These are phyloP conservation scores for Barnardius zonarius DNA, from an alignment of 2,113 vertebrate species.

Conservation along the genomic window DNA sequence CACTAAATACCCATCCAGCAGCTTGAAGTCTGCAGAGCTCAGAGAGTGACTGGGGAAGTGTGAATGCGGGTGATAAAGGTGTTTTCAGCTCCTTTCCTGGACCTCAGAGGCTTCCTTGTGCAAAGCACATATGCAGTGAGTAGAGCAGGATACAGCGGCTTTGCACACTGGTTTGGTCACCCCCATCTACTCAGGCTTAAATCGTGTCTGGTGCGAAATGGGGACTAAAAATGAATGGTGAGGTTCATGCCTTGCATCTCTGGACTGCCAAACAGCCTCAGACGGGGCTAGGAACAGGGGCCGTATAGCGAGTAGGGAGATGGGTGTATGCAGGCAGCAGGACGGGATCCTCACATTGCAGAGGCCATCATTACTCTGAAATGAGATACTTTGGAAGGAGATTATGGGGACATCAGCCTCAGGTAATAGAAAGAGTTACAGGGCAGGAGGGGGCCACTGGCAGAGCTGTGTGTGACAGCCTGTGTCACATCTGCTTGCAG, in stretches of 20 bases:
- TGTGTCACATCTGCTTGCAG: neutral
- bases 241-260: neutral
- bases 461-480: neutral
- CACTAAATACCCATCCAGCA: neutral
- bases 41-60: neutral
- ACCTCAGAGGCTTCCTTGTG: neutral
- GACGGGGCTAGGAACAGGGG: neutral
- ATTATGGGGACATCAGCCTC: neutral
- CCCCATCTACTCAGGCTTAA: neutral
- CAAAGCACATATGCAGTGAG: neutral
- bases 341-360: neutral
- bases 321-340: neutral
- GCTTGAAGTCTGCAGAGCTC: neutral
- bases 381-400: neutral
- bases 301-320: neutral
- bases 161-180: fast-evolving
- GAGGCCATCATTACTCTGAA: neutral
- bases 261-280: neutral
- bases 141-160: neutral
- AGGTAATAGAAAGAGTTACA: neutral
- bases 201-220: neutral
- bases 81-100: neutral
- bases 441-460: neutral
- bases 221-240: neutral
- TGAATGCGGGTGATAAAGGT: neutral